These are phyloP conservation scores for Denticeps clupeoides DNA, from an alignment of 2,797 vertebrate species.

Conservation along the genomic window DNA sequence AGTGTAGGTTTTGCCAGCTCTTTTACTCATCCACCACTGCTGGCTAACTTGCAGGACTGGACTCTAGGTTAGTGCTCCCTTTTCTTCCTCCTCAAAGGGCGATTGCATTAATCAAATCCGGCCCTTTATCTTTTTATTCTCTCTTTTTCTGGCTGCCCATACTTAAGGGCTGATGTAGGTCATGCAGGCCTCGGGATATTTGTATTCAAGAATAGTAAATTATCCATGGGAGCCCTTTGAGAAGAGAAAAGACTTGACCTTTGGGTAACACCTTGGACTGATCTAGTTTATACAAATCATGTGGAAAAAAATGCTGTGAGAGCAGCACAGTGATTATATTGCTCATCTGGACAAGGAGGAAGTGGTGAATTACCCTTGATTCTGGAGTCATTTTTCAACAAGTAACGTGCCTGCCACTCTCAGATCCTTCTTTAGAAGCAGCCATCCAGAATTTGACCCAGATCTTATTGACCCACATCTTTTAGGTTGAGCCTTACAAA, in stretches of 20 bases:
- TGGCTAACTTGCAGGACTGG: conserved; percentile 12
- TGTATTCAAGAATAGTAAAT: conserved; percentile 31
- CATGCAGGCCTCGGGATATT: conserved; percentile 26
- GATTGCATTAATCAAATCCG: conserved; percentile 25
- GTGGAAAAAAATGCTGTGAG: conserved; percentile 8
- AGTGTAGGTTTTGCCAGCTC: neutral
- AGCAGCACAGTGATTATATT: conserved; percentile 14
- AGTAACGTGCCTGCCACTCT: conserved; percentile 61
- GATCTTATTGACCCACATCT: conserved; percentile 20
- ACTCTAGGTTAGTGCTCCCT: conserved; percentile 7
- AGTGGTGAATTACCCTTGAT: conserved; percentile 11
- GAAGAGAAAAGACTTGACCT: conserved; percentile 29
- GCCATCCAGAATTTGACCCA: conserved; percentile 1
- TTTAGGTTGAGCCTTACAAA: conserved; percentile 20
- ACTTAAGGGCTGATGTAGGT: conserved; percentile 29
- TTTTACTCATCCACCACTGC: conserved; percentile 5
- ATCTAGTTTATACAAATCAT: conserved; percentile 25
- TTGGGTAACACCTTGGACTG: conserved; percentile 29
- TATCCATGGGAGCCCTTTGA: conserved; percentile 25
- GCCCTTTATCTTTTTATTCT: conserved; percentile 19
- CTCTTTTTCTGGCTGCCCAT: conserved; percentile 17
- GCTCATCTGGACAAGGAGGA: conserved; percentile 11
- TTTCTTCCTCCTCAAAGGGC: conserved; percentile 19
- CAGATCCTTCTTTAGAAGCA: conserved; percentile 14
- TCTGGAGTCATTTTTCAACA: conserved; percentile 48